These are phyloP conservation scores for Mystacides longicornis DNA, from an alignment of 2,888 invertebrate species.

Conservation along the genomic window DNA sequence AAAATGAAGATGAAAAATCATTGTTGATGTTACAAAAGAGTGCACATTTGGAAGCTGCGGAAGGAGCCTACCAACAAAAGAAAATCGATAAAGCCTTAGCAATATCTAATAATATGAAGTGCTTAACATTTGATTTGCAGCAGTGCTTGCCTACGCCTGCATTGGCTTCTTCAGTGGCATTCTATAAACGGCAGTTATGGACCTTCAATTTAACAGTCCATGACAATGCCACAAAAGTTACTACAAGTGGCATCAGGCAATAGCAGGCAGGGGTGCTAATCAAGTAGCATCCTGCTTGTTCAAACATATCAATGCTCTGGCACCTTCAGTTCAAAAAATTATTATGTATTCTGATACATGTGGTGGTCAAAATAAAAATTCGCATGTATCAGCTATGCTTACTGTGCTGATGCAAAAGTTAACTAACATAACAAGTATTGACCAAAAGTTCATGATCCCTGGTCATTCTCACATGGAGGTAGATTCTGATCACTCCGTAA, in stretches of 20 bases:
- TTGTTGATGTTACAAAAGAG: neutral
- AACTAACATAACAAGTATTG: neutral
- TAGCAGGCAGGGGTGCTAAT: too few relatives aligned
- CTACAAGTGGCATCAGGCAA: too few relatives aligned
- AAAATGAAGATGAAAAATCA: neutral
- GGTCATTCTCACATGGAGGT: neutral
- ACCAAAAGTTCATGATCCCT: neutral
- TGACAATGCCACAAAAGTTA: too few relatives aligned
- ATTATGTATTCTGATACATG: neutral
- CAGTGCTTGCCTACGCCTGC: too few relatives aligned
- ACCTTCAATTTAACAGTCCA: too few relatives aligned
- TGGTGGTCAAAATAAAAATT: neutral
- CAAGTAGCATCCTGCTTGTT: neutral
- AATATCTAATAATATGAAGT: neutral
- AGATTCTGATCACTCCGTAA: neutral
- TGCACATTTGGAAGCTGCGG: too few relatives aligned
- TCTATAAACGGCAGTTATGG: neutral
- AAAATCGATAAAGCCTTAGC: neutral
- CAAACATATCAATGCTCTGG: neutral
- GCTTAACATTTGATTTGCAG: neutral
- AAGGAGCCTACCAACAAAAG: neutral
- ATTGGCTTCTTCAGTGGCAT: neutral
- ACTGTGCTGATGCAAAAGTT: neutral
- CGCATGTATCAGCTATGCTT: neutral
- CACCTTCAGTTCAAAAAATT: neutral